Base-by-base conservation (phyloP, 92 coral and sea anemone genomes). In the Parazoanthus darwini region DNA sequence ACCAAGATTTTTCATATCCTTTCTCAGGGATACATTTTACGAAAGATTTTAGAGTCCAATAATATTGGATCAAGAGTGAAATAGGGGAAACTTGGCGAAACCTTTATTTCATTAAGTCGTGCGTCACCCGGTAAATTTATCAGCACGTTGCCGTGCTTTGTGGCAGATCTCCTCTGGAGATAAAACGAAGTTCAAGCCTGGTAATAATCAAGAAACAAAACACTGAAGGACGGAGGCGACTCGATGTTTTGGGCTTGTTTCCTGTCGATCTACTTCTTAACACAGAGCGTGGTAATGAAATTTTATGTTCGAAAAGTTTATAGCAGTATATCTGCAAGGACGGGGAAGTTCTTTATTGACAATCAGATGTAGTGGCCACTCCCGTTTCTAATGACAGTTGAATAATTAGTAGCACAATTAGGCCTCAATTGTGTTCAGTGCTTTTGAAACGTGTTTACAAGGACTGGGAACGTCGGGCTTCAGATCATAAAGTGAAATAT, bases 1-100 rank as follows among this genome's bases (percentile, higher is more conserved):
- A 83, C 79, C 74, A 35, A 84, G 59, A 63, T 73, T 75, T 89
- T 89, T 86, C 43, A 36, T 39, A 78, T 86, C 81, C 76, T 80
- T 86, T 88, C 74, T 20, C 46, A 9, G 81, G 82, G 65, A 68
- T 35, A 74, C 66, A 44, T 73, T 85, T 80, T 76, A 66, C 78
- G 36, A 73, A 84, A 87, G 38, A 36, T 70, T 6, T 36, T 39
- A 66, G 36, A 54, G 14, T 82, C 25, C 76, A 67, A 82, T 22
- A 82, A 42, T 82, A 82, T 68, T 82, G 48, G 86, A 84, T 84
- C 78, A 84, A 84, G 22, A 71, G 38, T 26, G 87, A 50, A 84
- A 25, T 44, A 51, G 79, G 26, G 37, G 25, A 48, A 46, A 13
- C 39, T 25, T 48, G 42, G n/a, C 65, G 9, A 68, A 59, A 23